Evolutionary conservation across 2,797 vertebrate genomes (phyloP), one percentile per base, ranked within the genome.

Genomic region (Calcarius lapponicus): DNA sequence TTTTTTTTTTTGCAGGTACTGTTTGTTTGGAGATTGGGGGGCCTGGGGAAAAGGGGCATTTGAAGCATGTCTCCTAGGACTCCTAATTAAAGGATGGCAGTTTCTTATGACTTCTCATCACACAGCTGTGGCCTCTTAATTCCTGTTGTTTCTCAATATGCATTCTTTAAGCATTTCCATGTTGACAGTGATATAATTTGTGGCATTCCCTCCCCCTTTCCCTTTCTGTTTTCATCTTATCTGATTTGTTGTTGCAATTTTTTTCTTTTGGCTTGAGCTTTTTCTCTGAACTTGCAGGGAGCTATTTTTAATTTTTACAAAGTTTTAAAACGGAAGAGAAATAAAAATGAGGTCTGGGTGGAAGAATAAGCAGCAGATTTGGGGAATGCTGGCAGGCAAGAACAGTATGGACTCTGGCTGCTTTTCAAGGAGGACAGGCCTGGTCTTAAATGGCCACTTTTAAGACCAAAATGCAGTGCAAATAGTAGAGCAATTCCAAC

Each of bases 81-180:
- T 60, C 62, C 82, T 93, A 94, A 87, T 86, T 92, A 93, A 93
- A 95, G 73, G 86, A 81, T 86, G 56, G 92, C 90, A 93, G 89
- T 57, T 85, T 91, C 95, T 94, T 96, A 96, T 93, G 78, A 67
- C 81, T 91, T 82, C 65, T 88, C 91, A 97, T 95, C 95, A 74
- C 87, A 69, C 95, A 94, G 83, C 88, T 93, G 87, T 88, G 96
- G 92, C 96, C 92, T 93, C 84, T 91, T 94, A 91, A 93, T 93
- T 97, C 95, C 97, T 98, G 95, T 96, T 95, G 56, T 98, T 98
- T 97, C 97, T 93, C 96, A 97, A 94, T 88, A 92, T 69, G 67
- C 96, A 97, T 97, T 96, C 95, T 97, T 94, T 96, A 94, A 97
- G 95, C 93, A 93, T 98, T 97, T 96, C 84, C 93, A 94, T 90